phyloP scores from a whole-genome alignment of 2,113 vertebrate genomes.

The Cyprinodon brontotheroides region DNA sequence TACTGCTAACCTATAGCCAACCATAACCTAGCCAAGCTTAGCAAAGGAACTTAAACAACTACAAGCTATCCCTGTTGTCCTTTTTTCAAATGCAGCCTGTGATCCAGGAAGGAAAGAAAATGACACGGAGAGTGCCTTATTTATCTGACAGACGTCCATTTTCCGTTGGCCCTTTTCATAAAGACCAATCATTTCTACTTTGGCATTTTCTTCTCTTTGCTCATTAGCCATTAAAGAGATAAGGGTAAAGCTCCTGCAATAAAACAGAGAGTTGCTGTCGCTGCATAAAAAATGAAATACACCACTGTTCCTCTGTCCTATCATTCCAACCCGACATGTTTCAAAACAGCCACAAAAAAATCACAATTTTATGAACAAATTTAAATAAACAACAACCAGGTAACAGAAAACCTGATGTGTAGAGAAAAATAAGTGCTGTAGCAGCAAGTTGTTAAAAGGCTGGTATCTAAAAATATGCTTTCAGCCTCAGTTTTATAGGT shows the following conservation, averaged over 20 bases:
- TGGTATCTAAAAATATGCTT: too few species aligned
- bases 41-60: conserved; percentile 27
- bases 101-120: conserved; percentile 50
- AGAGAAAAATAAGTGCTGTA: background rate
- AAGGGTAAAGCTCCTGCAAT: conserved; percentile 65
- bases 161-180: conserved; percentile 61
- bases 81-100: conserved; percentile 48
- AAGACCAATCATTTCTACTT: conserved; percentile 70
- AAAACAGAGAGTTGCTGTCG: conserved; percentile 59
- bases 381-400: background rate
- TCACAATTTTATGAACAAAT: background rate
- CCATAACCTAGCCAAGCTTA: conserved; percentile 18
- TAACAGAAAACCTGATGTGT: background rate
- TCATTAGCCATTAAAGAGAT: conserved; percentile 78
- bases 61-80: conserved; percentile 47
- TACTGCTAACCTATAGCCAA: background rate
- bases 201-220: conserved; percentile 61
- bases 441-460: background rate
- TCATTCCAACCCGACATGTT: conserved; percentile 14
- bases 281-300: conserved; percentile 67
- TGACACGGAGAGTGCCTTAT: conserved; percentile 49
- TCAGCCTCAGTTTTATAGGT: too few species aligned
- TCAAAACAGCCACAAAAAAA: conserved; percentile 14
- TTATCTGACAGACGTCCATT: conserved; percentile 59
- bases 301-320: background rate